Conservation (phyloP, 2,888 invertebrate genomes). For the Phymatocera aterrima region DNA sequence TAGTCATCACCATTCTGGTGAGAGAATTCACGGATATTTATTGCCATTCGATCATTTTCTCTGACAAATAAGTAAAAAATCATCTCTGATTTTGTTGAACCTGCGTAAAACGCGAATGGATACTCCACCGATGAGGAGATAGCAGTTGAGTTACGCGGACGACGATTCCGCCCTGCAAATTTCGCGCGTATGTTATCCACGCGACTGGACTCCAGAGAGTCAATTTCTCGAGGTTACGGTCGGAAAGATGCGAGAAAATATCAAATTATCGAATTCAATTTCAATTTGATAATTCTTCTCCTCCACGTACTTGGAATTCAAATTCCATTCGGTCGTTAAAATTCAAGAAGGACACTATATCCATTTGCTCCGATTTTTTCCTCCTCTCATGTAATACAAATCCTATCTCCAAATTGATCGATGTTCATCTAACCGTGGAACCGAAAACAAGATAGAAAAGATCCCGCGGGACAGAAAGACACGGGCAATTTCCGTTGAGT, state of each 20-base stretch:
- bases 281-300: too few species aligned
- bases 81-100: background rate
- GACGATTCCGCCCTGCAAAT: conserved; percentile 41
- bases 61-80: background rate
- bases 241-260: too few species aligned
- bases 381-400: background rate
- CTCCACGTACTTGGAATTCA: too few species aligned
- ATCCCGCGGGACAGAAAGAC: background rate
- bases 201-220: too few species aligned
- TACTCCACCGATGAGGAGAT: background rate
- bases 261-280: too few species aligned
- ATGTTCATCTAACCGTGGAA: background rate
- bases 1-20: conserved; percentile 86
- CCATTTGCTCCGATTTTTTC: background rate
- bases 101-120: background rate
- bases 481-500: background rate
- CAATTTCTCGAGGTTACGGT: too few species aligned
- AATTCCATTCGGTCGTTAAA: background rate
- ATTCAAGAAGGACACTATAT: background rate
- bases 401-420: background rate
- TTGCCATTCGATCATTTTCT: background rate
- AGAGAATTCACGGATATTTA: conserved; percentile 64
- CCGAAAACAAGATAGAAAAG: background rate
- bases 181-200: background rate
- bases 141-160: background rate